These are phyloP conservation scores for Eurytoma californica DNA, from an alignment of 2,888 invertebrate species.

Conservation along the genomic window DNA sequence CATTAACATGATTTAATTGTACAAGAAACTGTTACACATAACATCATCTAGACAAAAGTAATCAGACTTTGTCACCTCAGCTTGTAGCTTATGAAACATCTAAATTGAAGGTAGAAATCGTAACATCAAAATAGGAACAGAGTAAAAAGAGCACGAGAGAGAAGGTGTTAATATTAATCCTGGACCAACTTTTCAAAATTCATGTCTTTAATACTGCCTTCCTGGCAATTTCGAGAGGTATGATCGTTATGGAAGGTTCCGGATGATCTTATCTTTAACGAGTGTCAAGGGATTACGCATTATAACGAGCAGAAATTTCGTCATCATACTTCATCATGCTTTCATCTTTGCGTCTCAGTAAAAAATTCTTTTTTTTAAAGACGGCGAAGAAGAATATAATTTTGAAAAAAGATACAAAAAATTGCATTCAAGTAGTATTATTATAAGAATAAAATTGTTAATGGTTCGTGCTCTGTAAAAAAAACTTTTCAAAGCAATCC, in stretches of 20 bases:
- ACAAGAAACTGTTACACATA: not conserved
- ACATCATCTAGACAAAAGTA: not conserved
- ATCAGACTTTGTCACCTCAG: not conserved
- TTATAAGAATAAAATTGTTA: too few species aligned
- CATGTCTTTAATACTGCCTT: slow-evolving; percentile 54
- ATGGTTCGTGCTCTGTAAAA: too few species aligned
- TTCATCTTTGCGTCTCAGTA: not conserved
- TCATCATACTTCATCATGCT: slow-evolving; percentile 12
- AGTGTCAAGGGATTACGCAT: slow-evolving; percentile 42
- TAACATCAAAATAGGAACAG: not conserved
- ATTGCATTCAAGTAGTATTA: too few species aligned
- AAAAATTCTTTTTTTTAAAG: too few species aligned
- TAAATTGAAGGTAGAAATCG: slow-evolving; percentile 9
- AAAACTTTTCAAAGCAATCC: too few species aligned
- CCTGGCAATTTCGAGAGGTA: slow-evolving; percentile 57
- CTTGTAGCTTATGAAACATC: slow-evolving; percentile 2
- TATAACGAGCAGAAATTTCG: slow-evolving; percentile 3
- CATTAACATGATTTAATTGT: slow-evolving; percentile 43
- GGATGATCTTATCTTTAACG: slow-evolving; percentile 59
- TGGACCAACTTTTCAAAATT: slow-evolving; percentile 12
- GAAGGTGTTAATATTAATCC: slow-evolving; percentile 9
- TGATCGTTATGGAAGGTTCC: slow-evolving; percentile 57
- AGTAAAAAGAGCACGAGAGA: not conserved
- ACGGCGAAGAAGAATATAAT: too few species aligned
- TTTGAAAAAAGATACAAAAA: too few species aligned